phyloP scores from a whole-genome alignment of 1,140 invertebrate species.

The Leptinotarsa defecta region DNA sequence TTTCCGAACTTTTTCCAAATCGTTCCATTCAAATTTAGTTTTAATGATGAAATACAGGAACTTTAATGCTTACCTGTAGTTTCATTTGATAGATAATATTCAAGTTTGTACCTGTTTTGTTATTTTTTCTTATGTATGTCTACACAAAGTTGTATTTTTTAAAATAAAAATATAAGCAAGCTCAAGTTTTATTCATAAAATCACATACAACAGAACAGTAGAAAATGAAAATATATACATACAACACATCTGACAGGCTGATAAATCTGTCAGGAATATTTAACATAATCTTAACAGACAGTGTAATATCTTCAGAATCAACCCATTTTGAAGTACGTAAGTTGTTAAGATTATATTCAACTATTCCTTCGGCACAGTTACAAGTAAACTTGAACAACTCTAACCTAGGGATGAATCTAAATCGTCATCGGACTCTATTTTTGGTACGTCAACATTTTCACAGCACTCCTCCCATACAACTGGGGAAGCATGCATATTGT shows the following conservation, averaged over 20 bases:
- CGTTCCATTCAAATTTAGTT: background rate
- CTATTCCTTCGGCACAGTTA: background rate
- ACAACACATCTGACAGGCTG: background rate
- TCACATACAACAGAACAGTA: background rate
- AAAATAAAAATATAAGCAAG: conserved; percentile 10
- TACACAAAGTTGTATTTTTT: conserved; percentile 14
- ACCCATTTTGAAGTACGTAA: background rate
- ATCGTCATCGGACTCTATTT: conserved; percentile 18
- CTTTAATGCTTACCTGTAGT: background rate
- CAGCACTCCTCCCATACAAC: conserved; percentile 13
- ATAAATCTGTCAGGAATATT: background rate
- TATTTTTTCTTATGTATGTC: conserved; percentile 10
- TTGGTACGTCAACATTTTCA: conserved; percentile 1
- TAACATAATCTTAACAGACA: background rate
- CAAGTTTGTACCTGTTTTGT: conserved; percentile 18
- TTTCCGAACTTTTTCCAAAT: no score
- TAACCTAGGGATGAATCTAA: background rate
- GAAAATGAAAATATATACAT: background rate
- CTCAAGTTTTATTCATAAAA: background rate
- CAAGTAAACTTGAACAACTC: background rate
- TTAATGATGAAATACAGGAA: background rate
- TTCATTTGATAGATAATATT: conserved; percentile 7
- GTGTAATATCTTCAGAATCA: background rate
- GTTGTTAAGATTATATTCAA: background rate
- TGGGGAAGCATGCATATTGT: background rate